Conservation (phyloP, 2,113 vertebrate species). For the Myotis brandtii region DNA sequence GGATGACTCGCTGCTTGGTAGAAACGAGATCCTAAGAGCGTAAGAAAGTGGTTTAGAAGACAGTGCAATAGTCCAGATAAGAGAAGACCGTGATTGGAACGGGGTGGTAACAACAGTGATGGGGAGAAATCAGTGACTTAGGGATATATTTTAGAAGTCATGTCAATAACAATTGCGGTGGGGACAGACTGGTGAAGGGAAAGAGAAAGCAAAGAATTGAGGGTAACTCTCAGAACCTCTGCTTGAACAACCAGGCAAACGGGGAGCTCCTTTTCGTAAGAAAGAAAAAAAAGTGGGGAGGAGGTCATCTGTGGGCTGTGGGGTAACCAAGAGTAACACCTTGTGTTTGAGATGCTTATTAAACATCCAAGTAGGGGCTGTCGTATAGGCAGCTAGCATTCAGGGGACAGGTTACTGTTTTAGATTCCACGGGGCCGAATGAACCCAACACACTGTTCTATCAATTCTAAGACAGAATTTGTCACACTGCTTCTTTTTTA, state of each 20-base stretch:
- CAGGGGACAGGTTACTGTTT: background rate
- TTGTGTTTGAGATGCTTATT: background rate
- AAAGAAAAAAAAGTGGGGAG: background rate
- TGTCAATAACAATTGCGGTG: background rate
- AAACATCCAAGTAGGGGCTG: background rate
- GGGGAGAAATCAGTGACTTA: background rate
- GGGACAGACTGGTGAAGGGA: background rate
- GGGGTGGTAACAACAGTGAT: background rate
- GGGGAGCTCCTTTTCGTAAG: background rate
- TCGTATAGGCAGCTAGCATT: background rate
- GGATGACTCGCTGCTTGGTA: background rate
- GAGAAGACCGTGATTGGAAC: background rate
- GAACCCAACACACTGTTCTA: background rate
- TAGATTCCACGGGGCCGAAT: accelerated
- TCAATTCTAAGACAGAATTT: conserved; percentile 11
- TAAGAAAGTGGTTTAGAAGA: background rate
- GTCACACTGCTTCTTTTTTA: background rate
- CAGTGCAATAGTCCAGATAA: background rate
- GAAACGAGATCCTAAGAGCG: background rate
- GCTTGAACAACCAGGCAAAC: background rate
- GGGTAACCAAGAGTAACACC: background rate
- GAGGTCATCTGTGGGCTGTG: background rate
- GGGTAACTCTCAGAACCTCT: background rate
- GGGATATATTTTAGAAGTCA: background rate
- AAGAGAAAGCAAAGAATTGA: background rate